Evolutionary conservation across 2,888 invertebrate species (phyloP), one percentile per base, ranked within the genome.

Genomic region (Zygogramma bicolorata): DNA sequence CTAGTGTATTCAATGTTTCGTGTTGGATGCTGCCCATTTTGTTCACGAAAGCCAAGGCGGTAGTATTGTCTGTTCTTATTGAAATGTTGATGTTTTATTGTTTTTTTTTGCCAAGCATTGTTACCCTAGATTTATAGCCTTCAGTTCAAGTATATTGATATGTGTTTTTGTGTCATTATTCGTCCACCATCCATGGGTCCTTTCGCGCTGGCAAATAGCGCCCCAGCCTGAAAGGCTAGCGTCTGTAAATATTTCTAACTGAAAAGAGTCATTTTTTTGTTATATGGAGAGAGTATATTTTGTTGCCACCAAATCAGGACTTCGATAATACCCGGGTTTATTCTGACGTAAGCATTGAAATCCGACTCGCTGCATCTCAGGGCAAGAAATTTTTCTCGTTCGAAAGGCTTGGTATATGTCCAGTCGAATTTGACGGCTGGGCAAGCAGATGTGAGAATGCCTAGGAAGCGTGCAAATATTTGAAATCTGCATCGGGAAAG

Each of bases 141-240:
- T 40, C n/a, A 40, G 25, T 58, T 25, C 58, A 22, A 7, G 27
- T 5, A n/a, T 27, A n/a, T 58, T 58, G 58, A 20, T 58, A 27
- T 58, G 58, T 58, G 13, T 6, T 10, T 25, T 8, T 27, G 13
- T 29, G 15, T 1, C 27, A 20, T 25, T 25, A 27, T 58, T 40
- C n/a, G 40, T 58, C 58, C 29, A 58, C 27, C 15, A 58, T 27
- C 58, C 58, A 58, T 58, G 10, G 25, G 58, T 58, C 13, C 29
- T 58, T 25, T 20, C 7, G 1, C 25, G 4, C 27, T 58, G n/a
- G 29, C 58, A 58, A 13, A 10, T 1, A 58, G 27, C 58, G 4
- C 29, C 29, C 58, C 58, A 58, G 5, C 58, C 1, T 6, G 13
- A 25, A 7, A 25, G 15, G 22, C 27, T 27, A 3, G 58, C 1